Conservation (phyloP, 2,888 invertebrate genomes). For the Priocnemis perturbator region DNA sequence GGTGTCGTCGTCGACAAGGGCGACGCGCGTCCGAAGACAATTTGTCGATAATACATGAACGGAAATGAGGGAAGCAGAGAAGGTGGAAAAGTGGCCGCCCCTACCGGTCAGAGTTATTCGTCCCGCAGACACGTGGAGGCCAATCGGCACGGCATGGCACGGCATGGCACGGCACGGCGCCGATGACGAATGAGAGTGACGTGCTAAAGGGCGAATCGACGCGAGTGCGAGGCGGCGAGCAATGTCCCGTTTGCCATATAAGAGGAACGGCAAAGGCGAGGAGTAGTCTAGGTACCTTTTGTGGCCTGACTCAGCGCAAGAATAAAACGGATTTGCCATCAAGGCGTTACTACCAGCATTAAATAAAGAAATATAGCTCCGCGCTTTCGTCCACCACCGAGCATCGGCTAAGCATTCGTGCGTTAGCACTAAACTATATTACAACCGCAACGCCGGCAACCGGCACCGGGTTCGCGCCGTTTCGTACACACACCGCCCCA, state of each 20-base stretch:
- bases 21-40: too few species aligned
- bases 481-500: slow-evolving; percentile 34
- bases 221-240: too few species aligned
- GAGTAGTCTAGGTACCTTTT: slow-evolving; percentile 31
- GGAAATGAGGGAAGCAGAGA: too few species aligned
- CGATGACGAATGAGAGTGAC: neutral
- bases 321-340: slow-evolving; percentile 70
- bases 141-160: too few species aligned
- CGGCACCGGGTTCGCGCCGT: slow-evolving; percentile 1
- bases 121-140: too few species aligned
- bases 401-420: slow-evolving; percentile 66
- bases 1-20: too few species aligned
- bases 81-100: too few species aligned
- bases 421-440: slow-evolving; percentile 69
- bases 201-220: slow-evolving; percentile 19
- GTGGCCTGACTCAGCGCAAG: slow-evolving; percentile 68
- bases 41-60: too few species aligned
- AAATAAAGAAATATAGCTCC: slow-evolving; percentile 73
- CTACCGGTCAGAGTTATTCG: too few species aligned
- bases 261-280: slow-evolving; percentile 1
- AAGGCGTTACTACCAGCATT: slow-evolving; percentile 68
- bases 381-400: slow-evolving; percentile 60
- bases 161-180: too few species aligned
- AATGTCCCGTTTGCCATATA: too few species aligned
- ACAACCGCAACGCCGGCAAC: slow-evolving; percentile 63